Conservation (phyloP, 92 coral and sea anemone genomes). For the Montipora capitata region DNA sequence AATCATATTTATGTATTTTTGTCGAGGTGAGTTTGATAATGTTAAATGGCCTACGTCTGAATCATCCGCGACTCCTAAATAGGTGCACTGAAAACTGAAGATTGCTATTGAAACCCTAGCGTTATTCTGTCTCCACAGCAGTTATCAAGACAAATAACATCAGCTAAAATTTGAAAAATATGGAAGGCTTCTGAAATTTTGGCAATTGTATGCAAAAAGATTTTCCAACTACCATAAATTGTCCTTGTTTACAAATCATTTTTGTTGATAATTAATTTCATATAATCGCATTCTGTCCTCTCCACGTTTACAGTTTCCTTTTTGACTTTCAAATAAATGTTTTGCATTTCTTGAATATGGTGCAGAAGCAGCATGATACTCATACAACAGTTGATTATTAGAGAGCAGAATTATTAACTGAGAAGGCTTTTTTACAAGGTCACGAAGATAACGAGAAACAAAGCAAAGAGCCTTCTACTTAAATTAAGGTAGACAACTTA, state of each 20-base stretch:
- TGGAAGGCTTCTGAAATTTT: neutral
- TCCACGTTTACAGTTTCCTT: neutral
- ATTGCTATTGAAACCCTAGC: too few species aligned
- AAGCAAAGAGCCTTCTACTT: too few species aligned
- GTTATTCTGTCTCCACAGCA: too few species aligned
- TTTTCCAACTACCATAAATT: conserved; percentile 6
- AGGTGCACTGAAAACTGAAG: too few species aligned
- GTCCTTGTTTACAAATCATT: neutral
- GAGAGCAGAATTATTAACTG: neutral
- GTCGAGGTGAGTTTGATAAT: too few species aligned
- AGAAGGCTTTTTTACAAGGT: neutral
- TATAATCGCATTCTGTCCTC: neutral
- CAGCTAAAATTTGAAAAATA: too few species aligned
- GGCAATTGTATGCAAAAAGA: neutral
- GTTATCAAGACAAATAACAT: too few species aligned
- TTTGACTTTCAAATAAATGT: neutral
- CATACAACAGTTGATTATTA: too few species aligned
- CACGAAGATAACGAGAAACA: neutral
- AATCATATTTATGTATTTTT: too few species aligned
- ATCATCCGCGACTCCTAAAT: too few species aligned
- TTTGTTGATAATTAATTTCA: conserved; percentile 4
- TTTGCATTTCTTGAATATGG: neutral
- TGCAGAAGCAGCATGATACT: neutral
- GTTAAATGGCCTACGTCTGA: too few species aligned
- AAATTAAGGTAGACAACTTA: neutral